Conservation (phyloP, 2,888 invertebrate genomes). For the Sycophila texana region DNA sequence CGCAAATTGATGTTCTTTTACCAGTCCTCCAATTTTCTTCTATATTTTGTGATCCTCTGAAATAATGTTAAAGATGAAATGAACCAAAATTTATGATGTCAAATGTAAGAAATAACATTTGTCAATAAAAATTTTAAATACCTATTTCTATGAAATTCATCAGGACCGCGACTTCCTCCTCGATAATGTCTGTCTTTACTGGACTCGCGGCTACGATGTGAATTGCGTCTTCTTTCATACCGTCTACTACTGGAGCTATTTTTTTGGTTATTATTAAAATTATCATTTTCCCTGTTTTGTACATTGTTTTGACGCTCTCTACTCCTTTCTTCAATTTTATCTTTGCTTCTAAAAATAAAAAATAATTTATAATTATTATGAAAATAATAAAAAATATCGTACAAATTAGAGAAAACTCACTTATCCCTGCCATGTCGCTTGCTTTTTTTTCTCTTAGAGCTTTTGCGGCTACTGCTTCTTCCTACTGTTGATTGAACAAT, state of each 20-base stretch:
- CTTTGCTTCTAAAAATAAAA: slow-evolving; percentile 65
- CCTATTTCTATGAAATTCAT: slow-evolving; percentile 69
- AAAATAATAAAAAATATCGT: slow-evolving; percentile 1
- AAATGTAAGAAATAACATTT: slow-evolving; percentile 2
- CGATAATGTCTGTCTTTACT: slow-evolving; percentile 75
- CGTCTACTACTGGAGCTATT: slow-evolving; percentile 62
- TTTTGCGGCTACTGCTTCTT: slow-evolving; percentile 73
- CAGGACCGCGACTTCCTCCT: slow-evolving; percentile 66
- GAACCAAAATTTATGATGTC: neutral
- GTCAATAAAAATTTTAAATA: slow-evolving; percentile 51
- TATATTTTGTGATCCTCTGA: slow-evolving; percentile 61
- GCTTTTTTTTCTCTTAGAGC: slow-evolving; percentile 74
- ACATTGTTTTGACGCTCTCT: slow-evolving; percentile 73
- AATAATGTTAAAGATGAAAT: slow-evolving; percentile 9
- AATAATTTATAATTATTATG: slow-evolving; percentile 1
- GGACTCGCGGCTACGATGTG: slow-evolving; percentile 74
- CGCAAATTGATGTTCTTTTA: slow-evolving; percentile 67
- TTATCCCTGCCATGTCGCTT: slow-evolving; percentile 61
- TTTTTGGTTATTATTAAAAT: slow-evolving; percentile 69
- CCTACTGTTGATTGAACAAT: slow-evolving; percentile 75
- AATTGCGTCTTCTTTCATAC: slow-evolving; percentile 68
- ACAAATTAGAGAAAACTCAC: slow-evolving; percentile 58
- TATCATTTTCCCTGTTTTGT: slow-evolving; percentile 72
- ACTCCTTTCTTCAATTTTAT: slow-evolving; percentile 68
- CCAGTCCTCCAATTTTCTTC: slow-evolving; percentile 74